phyloP scores from a whole-genome alignment of 2,113 vertebrate genomes.

The Carassius auratus region DNA sequence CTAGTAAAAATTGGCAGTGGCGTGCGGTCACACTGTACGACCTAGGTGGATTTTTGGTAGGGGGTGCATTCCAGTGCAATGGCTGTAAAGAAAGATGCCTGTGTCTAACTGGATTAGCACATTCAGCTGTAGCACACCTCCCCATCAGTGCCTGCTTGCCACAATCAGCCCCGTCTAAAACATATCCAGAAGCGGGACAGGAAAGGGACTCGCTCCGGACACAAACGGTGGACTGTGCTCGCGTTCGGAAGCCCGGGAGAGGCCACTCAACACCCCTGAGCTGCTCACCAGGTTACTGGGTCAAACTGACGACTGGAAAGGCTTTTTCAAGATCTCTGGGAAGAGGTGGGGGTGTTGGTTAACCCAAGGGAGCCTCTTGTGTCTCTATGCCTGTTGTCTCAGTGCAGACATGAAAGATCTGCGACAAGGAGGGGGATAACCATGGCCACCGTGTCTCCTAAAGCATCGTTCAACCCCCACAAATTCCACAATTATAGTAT shows the following conservation, averaged over 20 bases:
- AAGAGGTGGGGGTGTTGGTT: constrained; percentile 51
- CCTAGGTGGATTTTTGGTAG: constrained; percentile 50
- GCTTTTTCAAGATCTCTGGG: constrained; percentile 69
- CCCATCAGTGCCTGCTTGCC: constrained; percentile 56
- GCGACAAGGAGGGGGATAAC: constrained; percentile 55
- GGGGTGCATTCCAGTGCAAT: constrained; percentile 62
- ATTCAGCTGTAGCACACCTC: constrained; percentile 59
- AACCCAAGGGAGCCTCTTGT: constrained; percentile 68
- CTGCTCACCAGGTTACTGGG: constrained; percentile 78
- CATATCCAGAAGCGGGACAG: constrained; percentile 67
- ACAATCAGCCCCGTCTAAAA: constrained; percentile 69
- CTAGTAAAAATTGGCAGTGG: neutral
- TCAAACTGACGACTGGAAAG: constrained; percentile 73
- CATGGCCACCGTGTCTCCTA: constrained; percentile 39
- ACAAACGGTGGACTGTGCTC: constrained; percentile 67
- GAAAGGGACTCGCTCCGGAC: constrained; percentile 69
- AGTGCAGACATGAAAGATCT: constrained; percentile 69
- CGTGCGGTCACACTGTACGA: constrained; percentile 29
- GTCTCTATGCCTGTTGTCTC: constrained; percentile 70
- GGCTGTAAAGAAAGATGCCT: constrained; percentile 66
- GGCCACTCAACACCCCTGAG: constrained; percentile 68
- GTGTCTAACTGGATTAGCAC: constrained; percentile 69
- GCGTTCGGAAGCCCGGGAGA: constrained; percentile 60
- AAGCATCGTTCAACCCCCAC: constrained; percentile 25
- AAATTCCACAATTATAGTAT: constrained; percentile 27